Conservation (phyloP, 2,113 vertebrate genomes). For the Varanus salvator region DNA sequence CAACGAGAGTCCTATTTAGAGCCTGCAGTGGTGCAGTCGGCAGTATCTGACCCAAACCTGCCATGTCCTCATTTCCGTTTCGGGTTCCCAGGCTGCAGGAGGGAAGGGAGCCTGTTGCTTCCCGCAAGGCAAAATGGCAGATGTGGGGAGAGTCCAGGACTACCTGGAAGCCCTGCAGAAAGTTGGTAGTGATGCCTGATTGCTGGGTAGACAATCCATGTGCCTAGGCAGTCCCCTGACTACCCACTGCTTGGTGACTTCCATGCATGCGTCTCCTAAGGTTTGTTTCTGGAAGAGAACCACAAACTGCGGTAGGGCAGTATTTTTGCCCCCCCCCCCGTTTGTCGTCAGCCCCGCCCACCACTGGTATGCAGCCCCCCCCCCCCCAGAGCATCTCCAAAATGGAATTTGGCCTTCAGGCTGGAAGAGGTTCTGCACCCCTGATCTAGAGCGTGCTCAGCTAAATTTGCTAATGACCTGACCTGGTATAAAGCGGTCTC, state of each 20-base stretch:
- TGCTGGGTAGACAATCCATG: background rate
- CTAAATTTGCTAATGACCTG: background rate
- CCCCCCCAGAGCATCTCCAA: no score
- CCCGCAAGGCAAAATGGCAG: background rate
- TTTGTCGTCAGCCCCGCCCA: no score
- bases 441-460: background rate
- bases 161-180: background rate
- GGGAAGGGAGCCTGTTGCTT: background rate
- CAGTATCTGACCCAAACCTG: background rate
- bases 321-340: no score
- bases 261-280: no score
- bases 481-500: background rate
- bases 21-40: background rate
- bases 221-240: no score
- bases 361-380: no score
- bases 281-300: no score
- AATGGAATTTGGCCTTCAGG: no score
- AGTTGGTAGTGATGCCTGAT: background rate
- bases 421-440: no score
- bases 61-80: background rate
- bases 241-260: no score
- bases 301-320: no score
- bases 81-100: background rate
- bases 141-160: background rate
- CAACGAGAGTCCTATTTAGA: background rate